Evolutionary conservation across 2,113 vertebrate species (phyloP).

Genomic region (Acrocephalus arundinaceus): DNA sequence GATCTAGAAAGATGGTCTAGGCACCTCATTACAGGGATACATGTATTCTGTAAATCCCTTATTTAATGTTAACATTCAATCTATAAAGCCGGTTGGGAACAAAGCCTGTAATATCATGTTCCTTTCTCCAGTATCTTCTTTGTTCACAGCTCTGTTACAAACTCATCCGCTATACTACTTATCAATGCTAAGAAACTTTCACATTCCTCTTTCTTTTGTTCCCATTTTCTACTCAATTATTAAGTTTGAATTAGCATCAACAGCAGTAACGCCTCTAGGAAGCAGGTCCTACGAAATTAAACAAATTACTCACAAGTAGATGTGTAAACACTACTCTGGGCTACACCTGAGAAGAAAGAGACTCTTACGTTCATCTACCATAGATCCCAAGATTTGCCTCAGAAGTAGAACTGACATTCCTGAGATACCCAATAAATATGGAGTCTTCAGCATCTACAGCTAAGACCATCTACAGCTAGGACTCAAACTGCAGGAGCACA

Average conservation of each 20-base stretch:
- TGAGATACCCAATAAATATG: background rate
- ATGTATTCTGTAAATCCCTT: background rate
- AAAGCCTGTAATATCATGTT: background rate
- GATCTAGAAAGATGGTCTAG: background rate
- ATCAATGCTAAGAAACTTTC: background rate
- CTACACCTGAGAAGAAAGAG: background rate
- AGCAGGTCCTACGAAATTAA: background rate
- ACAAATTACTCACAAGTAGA: background rate
- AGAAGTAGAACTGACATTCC: background rate
- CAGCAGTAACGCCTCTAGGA: background rate
- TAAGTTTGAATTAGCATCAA: background rate
- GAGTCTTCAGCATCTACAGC: background rate
- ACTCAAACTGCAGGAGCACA: background rate
- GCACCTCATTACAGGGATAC: background rate
- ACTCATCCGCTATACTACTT: background rate
- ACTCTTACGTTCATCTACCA: background rate
- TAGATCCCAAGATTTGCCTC: background rate
- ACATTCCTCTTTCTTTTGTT: background rate
- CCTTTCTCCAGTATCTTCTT: background rate
- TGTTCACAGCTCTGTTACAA: background rate
- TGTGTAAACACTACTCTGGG: background rate
- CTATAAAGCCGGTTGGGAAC: background rate
- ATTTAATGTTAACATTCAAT: background rate
- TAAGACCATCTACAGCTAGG: background rate
- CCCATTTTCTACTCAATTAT: background rate